Evolutionary conservation across 2,888 invertebrate genomes (phyloP), one percentile per base, ranked within the genome.

Genomic region (Pediacus dermestoides): DNA sequence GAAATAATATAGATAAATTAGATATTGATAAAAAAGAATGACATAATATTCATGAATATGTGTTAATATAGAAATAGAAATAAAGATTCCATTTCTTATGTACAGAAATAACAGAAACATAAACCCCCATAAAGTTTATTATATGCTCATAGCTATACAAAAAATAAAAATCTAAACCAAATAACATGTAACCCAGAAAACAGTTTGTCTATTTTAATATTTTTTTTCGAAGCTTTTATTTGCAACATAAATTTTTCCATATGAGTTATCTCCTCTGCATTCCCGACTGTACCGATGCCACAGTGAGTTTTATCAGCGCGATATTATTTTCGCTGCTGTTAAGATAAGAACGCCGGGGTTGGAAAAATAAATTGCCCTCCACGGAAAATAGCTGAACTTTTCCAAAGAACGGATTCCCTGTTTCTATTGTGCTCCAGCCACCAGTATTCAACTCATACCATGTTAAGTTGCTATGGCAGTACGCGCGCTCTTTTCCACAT

Each of bases 261-360:
- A 59, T 59, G 60, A 60, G 56, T 58, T 57, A 59, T 58, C 60
- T 58, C 28, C 10, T 28, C n/a, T 28, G 34, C 44, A 38, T 48
- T 52, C 50, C 50, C 39, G 63, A 64, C 54, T 64, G 64, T 64
- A 64, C 64, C 62, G 62, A 64, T 64, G 63, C 61, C 62, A 59
- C 61, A 58, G 59, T 55, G 60, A 62, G 61, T 63, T 65, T 68
- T 67, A 68, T 68, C 68, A 63, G 64, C 53, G 60, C 66, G 70
- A 70, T 70, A 70, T 70, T 70, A 70, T 70, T 70, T 70, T 70
- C 70, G 67, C 68, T 59, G 68, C 68, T 68, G 70, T 70, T 70
- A 69, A 70, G 70, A 70, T 70, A 70, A 70, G 68, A 59, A 57
- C 50, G 62, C 59, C 63, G 63, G 64, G 67, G 67, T 64, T 66